Evolutionary conservation across 2,113 vertebrate genomes (phyloP).

Genomic region (Mastomys coucha): DNA sequence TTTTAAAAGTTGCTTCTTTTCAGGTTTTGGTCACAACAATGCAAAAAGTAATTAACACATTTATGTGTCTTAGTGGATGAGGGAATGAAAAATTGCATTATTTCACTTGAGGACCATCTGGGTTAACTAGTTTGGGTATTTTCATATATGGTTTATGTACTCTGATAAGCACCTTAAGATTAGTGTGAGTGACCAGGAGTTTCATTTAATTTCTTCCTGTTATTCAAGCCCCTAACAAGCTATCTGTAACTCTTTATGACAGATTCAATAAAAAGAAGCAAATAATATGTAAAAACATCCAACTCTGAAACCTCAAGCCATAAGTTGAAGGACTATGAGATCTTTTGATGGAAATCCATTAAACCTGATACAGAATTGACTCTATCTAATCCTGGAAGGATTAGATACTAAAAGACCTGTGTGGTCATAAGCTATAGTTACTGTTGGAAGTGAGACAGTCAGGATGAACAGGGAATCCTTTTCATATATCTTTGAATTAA

Average conservation of each 20-base stretch:
- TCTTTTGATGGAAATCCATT: neutral
- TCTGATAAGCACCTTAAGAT: neutral
- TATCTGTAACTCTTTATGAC: neutral
- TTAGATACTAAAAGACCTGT: neutral
- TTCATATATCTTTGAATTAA: neutral
- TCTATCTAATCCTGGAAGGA: neutral
- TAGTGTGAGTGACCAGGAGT: constrained; percentile 25
- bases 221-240: neutral
- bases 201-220: neutral
- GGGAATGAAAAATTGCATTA: neutral
- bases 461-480: neutral
- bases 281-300: neutral
- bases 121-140: neutral
- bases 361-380: neutral
- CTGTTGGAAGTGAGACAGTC: constrained; percentile 33
- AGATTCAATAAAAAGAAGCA: constrained; percentile 43
- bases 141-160: neutral
- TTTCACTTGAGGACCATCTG: neutral
- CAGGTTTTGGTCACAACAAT: neutral
- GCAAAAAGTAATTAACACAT: neutral
- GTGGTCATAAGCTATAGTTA: neutral
- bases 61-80: neutral
- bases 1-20: neutral
- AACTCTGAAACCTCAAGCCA: constrained; percentile 11
- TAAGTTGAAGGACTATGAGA: constrained; percentile 26